Evolutionary conservation across 2,888 invertebrate genomes (phyloP).

Genomic region (Drosophila algonquin): DNA sequence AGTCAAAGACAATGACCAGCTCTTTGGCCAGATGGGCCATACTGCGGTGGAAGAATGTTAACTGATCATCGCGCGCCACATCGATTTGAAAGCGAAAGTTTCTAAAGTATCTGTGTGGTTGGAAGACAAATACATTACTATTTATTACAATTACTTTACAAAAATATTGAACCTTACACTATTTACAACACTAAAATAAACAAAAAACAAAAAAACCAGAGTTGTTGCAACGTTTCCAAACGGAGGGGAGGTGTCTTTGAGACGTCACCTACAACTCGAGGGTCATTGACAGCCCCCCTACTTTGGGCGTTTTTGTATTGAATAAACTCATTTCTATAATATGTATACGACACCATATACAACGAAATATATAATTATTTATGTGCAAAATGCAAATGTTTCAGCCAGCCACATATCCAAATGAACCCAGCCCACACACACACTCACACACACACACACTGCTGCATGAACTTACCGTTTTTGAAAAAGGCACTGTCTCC

Average conservation of each 20-base stretch:
- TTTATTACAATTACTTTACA: not conserved
- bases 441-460: conserved; percentile 14
- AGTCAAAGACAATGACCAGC: conserved; percentile 82
- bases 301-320: conserved; percentile 6
- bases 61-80: conserved; percentile 82
- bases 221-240: conserved; percentile 33
- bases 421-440: conserved; percentile 5
- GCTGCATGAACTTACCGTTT: conserved; percentile 80
- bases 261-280: not conserved
- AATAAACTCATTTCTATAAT: conserved; percentile 11
- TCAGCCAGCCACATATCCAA: conserved; percentile 10
- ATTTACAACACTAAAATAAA: conserved; percentile 34
- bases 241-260: conserved; percentile 16
- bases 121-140: conserved; percentile 40
- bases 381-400: conserved; percentile 20
- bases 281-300: not conserved
- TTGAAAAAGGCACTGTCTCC: conserved; percentile 85
- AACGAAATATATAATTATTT: conserved; percentile 20
- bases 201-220: conserved; percentile 58
- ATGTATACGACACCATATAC: conserved; percentile 16
- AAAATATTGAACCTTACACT: conserved; percentile 28
- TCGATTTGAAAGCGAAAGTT: conserved; percentile 82
- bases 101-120: conserved; percentile 80
- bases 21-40: conserved; percentile 81
- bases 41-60: conserved; percentile 82